Conservation (phyloP, 2,113 vertebrate genomes). For the Cairina moschata region DNA sequence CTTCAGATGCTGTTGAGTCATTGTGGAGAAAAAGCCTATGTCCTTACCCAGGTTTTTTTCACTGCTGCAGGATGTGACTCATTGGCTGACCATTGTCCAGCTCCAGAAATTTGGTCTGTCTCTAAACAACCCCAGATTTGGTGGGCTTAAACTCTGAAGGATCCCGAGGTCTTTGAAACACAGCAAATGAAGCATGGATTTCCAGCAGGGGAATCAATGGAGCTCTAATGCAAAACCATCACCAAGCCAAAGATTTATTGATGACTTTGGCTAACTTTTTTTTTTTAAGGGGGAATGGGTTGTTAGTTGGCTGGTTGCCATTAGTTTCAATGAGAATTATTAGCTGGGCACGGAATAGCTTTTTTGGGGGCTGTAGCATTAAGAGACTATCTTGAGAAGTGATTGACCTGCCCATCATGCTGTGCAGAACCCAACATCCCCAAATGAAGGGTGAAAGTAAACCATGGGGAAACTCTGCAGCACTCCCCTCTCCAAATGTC, state of each 20-base stretch:
- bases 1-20: neutral
- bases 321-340: neutral
- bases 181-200: neutral
- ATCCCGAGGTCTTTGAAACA: neutral
- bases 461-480: neutral
- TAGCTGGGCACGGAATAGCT: neutral
- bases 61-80: neutral
- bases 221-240: neutral
- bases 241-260: neutral
- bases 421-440: neutral
- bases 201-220: neutral
- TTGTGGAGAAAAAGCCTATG: neutral
- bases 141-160: neutral
- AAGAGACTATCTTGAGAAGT: neutral
- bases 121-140: neutral
- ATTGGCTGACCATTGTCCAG: no score
- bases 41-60: neutral
- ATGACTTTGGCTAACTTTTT: neutral
- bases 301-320: neutral
- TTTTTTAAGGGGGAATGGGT: fast-evolving
- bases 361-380: neutral
- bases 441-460: neutral
- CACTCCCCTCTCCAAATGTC: neutral
- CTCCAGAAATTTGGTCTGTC: neutral
- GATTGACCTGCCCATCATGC: neutral